phyloP scores from a whole-genome alignment of 2,888 invertebrate genomes.

The Macrosoma leucophasiata region DNA sequence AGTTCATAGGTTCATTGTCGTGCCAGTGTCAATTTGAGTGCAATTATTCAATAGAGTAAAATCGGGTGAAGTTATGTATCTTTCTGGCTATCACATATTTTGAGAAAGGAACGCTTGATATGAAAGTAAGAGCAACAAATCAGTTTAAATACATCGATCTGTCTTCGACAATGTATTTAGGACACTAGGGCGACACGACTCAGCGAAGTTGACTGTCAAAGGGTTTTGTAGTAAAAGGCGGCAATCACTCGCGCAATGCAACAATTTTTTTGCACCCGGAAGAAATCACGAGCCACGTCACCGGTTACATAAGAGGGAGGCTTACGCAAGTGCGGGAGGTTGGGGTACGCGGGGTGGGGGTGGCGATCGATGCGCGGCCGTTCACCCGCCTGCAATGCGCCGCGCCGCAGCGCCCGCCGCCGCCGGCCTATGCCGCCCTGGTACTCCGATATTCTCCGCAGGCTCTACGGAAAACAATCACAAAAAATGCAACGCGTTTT shows the following conservation, averaged over 20 bases:
- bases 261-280: slow-evolving; percentile 40
- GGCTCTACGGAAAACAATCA: slow-evolving; percentile 15
- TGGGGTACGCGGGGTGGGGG: slow-evolving; percentile 27
- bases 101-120: too few relatives aligned
- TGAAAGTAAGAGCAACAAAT: too few relatives aligned
- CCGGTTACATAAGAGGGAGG: slow-evolving; percentile 63
- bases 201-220: too few relatives aligned
- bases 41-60: too few relatives aligned
- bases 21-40: too few relatives aligned
- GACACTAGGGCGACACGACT: too few relatives aligned
- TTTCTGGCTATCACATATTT: too few relatives aligned
- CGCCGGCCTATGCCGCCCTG: slow-evolving; percentile 49
- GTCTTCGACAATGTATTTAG: too few relatives aligned
- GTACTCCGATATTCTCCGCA: slow-evolving; percentile 37
- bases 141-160: too few relatives aligned
- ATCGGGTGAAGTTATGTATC: too few relatives aligned
- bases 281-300: slow-evolving; percentile 58
- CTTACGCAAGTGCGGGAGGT: slow-evolving; percentile 52
- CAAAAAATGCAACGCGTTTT: slow-evolving; percentile 16
- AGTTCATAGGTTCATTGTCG: too few relatives aligned
- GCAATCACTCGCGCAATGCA: slow-evolving; percentile 18
- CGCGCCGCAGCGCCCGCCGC: slow-evolving; percentile 46
- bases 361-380: slow-evolving; percentile 69
- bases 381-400: slow-evolving; percentile 75
- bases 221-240: slow-evolving; percentile 13